Evolutionary conservation across 2,888 invertebrate species (phyloP), one percentile per base, ranked within the genome.

Genomic region (Coelinius sp.): DNA sequence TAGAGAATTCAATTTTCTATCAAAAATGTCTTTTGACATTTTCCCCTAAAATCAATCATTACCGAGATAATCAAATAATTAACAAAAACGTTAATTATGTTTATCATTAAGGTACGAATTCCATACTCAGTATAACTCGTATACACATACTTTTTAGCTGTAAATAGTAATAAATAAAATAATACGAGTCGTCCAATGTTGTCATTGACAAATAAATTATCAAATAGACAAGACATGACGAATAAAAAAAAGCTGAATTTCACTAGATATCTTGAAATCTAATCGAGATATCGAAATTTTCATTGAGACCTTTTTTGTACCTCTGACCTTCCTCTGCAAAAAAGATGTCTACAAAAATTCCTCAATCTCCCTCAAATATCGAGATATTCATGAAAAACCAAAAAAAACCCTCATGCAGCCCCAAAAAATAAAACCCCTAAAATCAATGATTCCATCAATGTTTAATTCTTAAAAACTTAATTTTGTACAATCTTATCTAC

Each of bases 381-480:
- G n/a, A 14, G 2, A 2, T n/a, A 44, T 12, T 44, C 1, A n/a
- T 2, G 44, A 44, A 44, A 44, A 44, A 14, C n/a, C 41, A 41
- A 12, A 41, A 41, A 12, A 41, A 41, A 12, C 31, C 31, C 31
- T 31, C 10, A 41, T 12, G 2, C n/a, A n/a, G n/a, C n/a, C n/a
- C 7, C 41, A 41, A 41, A 5, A n/a, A 41, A 41, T 12, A 41
- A 41, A 41, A 5, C n/a, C 12, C n/a, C 41, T n/a, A n/a, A n/a
- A 41, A n/a, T 12, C n/a, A 8, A 12, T n/a, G 12, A 24, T 17
- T 25, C 12, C 6, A 59, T 31, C 17, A 14, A 59, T 17, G 17
- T 59, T 59, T 59, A 59, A 31, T 59, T 31, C 59, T 59, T 59
- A 59, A 20, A 59, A 59, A 59, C 20, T 49, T 49, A 59, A 59